Evolutionary conservation across 2,797 vertebrate species (phyloP).

Genomic region (Typhlichthys eigenmanni): DNA sequence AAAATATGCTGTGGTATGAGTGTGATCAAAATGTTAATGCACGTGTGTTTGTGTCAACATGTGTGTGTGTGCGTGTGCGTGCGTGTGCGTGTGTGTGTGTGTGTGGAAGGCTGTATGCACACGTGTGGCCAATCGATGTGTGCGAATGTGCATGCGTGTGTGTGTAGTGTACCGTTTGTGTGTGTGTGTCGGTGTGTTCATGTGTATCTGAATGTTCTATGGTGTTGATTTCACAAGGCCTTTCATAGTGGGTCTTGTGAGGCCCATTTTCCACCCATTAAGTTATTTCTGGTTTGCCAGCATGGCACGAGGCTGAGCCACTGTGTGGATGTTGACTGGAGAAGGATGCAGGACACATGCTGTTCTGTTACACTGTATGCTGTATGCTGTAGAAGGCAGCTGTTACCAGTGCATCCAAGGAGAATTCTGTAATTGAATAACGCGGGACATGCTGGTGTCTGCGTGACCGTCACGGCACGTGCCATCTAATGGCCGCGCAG

Average conservation of each 20-base stretch:
- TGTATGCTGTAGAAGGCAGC: too few relatives aligned
- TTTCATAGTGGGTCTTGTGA: slow-evolving; percentile 54
- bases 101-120: slow-evolving; percentile 23
- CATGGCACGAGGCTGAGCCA: slow-evolving; percentile 52
- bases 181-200: slow-evolving; percentile 21
- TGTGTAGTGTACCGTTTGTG: slow-evolving; percentile 4
- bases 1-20: slow-evolving; percentile 28
- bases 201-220: slow-evolving; percentile 24
- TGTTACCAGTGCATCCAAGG: too few relatives aligned
- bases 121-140: slow-evolving; percentile 6
- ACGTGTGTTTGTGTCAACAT: slow-evolving; percentile 50
- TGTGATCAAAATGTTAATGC: slow-evolving; percentile 49
- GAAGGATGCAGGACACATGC: too few relatives aligned
- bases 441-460: too few relatives aligned
- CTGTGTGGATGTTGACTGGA: slow-evolving; percentile 14
- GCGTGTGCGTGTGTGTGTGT: slow-evolving; percentile 2
- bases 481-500: too few relatives aligned
- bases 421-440: too few relatives aligned
- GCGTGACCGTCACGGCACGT: too few relatives aligned
- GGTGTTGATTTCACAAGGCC: slow-evolving; percentile 61
- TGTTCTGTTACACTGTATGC: too few relatives aligned
- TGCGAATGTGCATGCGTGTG: slow-evolving; percentile 19
- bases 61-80: slow-evolving; percentile 12
- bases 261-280: slow-evolving; percentile 28
- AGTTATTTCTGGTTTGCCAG: slow-evolving; percentile 41